phyloP scores from a whole-genome alignment of 2,113 vertebrate species.

The Mola mola region DNA sequence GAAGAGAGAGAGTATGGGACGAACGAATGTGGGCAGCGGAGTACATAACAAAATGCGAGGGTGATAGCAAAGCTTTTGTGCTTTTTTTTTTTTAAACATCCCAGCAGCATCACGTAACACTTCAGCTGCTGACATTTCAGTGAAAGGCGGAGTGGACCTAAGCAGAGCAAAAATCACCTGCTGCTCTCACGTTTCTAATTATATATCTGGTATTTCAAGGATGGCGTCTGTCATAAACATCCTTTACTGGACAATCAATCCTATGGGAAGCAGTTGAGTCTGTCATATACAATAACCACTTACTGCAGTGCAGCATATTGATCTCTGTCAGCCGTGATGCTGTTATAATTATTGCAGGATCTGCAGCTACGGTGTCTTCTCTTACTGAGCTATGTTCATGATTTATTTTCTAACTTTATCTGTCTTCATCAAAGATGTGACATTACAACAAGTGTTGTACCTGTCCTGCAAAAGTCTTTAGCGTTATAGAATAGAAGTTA shows the following conservation, averaged over 20 bases:
- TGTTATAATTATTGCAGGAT: slow-evolving; percentile 21
- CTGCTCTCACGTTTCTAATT: slow-evolving; percentile 7
- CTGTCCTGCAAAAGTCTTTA: no score
- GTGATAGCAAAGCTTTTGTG: slow-evolving; percentile 66
- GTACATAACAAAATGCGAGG: slow-evolving; percentile 79
- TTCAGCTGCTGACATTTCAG: slow-evolving; percentile 31
- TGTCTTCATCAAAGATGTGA: no score
- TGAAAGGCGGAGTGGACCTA: neutral
- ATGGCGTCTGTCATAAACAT: neutral
- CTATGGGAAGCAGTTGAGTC: slow-evolving; percentile 26
- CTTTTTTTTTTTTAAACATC: slow-evolving; percentile 53
- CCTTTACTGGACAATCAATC: slow-evolving; percentile 16
- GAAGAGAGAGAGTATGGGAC: slow-evolving; percentile 63
- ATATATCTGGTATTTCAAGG: neutral
- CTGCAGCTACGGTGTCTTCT: slow-evolving; percentile 13
- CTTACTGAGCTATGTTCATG: neutral
- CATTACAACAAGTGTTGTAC: no score
- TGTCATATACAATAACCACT: slow-evolving; percentile 42
- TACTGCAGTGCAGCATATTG: slow-evolving; percentile 55
- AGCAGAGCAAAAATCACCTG: slow-evolving; percentile 6
- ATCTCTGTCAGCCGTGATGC: slow-evolving; percentile 35
- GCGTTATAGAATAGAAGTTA: no score
- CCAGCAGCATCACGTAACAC: slow-evolving; percentile 43
- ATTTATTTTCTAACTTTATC: no score
- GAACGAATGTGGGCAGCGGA: slow-evolving; percentile 68